Conservation (phyloP, 2,888 invertebrate genomes). For the Leucophora obtusa region DNA sequence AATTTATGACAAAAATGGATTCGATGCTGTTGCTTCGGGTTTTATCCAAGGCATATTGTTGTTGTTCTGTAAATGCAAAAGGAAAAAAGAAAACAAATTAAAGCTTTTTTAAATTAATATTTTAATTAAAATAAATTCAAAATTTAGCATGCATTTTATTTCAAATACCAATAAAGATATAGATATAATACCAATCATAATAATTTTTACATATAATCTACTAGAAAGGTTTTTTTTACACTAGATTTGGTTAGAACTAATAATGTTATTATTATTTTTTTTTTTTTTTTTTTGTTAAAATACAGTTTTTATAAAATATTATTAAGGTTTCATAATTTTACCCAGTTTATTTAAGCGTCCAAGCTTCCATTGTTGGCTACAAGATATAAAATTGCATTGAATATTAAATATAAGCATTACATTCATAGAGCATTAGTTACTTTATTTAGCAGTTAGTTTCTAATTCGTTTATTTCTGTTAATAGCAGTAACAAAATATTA, state of each 20-base stretch:
- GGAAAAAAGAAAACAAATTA: conserved; percentile 17
- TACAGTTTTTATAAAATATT: conserved; percentile 9
- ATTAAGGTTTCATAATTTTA: conserved; percentile 69
- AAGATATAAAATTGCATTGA: conserved; percentile 72
- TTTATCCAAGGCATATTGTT: conserved; percentile 78
- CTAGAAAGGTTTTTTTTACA: not conserved
- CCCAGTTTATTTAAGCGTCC: conserved; percentile 79
- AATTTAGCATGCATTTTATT: not conserved
- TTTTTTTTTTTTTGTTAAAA: conserved; percentile 5
- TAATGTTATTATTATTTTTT: conserved; percentile 3
- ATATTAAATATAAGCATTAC: conserved; percentile 58
- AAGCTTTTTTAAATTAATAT: conserved; percentile 13
- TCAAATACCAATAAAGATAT: not conserved
- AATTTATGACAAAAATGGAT: conserved; percentile 79
- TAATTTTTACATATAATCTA: not conserved
- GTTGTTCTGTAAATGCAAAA: conserved; percentile 70
- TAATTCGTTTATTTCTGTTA: conserved; percentile 31
- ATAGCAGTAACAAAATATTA: conserved; percentile 11
- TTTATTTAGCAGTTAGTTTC: not conserved
- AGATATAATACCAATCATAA: not conserved
- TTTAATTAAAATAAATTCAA: not conserved
- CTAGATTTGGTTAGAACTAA: conserved; percentile 14
- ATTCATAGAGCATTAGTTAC: conserved; percentile 47
- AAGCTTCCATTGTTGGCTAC: conserved; percentile 79
- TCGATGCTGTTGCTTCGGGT: conserved; percentile 78